phyloP scores from a whole-genome alignment of 2,797 vertebrate genomes.

The Prionace glauca region DNA sequence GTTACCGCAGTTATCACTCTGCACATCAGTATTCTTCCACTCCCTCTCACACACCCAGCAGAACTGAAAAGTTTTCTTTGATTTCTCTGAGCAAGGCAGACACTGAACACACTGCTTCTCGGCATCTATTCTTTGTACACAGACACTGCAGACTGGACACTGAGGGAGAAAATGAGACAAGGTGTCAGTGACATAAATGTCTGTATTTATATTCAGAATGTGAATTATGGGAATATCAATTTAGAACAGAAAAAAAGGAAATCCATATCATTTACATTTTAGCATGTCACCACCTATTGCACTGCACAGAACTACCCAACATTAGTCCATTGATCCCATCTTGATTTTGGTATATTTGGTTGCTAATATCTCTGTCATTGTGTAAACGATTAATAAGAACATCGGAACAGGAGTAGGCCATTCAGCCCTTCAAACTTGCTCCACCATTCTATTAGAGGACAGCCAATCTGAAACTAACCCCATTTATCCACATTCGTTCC shows the following conservation, averaged over 20 bases:
- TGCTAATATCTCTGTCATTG: neutral
- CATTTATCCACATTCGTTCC: neutral
- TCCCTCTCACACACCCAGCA: slow-evolving; percentile 12
- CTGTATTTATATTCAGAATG: neutral
- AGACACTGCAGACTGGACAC: neutral
- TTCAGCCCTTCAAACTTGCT: neutral
- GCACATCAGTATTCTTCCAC: neutral
- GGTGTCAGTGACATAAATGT: neutral
- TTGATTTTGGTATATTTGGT: neutral
- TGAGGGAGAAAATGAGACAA: neutral
- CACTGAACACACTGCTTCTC: neutral
- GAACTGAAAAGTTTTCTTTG: neutral
- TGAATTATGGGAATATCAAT: neutral
- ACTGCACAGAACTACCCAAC: no score
- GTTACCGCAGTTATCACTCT: neutral
- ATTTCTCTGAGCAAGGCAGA: neutral
- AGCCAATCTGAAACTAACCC: neutral
- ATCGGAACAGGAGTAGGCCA: neutral
- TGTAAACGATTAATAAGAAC: no score
- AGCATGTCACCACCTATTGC: neutral
- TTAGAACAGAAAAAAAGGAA: neutral
- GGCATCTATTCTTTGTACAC: neutral
- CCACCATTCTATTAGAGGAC: neutral
- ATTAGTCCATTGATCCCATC: neutral
- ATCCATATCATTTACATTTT: neutral